These are phyloP conservation scores for Actenoides lindsayi DNA, from an alignment of 2,113 vertebrate genomes.

Conservation along the genomic window DNA sequence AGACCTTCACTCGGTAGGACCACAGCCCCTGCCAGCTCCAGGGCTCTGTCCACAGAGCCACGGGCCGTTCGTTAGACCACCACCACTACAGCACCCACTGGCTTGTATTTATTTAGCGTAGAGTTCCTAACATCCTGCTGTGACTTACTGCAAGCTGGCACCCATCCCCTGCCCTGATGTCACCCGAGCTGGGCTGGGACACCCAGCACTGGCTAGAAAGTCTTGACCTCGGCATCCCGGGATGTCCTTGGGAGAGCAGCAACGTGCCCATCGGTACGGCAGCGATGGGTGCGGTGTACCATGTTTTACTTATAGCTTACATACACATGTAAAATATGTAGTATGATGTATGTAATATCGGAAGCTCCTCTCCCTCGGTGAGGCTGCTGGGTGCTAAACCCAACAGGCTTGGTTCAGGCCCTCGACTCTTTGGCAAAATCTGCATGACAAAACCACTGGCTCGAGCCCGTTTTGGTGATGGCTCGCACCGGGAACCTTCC, in stretches of 20 bases:
- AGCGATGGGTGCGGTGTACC: neutral
- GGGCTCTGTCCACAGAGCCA: neutral
- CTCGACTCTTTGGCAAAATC: neutral
- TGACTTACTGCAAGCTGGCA: neutral
- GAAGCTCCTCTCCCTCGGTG: neutral
- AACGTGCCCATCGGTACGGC: neutral
- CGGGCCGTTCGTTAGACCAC: rapidly evolving
- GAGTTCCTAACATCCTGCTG: neutral
- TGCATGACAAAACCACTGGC: neutral
- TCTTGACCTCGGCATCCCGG: neutral
- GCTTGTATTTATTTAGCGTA: neutral
- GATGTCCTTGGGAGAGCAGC: neutral
- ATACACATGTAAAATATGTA: neutral
- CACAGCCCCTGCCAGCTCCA: neutral
- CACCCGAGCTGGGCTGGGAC: rapidly evolving
- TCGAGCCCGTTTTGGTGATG: neutral
- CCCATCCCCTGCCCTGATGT: neutral
- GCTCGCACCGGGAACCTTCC: neutral
- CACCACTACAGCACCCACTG: rapidly evolving
- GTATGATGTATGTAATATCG: too few species aligned
- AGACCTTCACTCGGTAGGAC: neutral
- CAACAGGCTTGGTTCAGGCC: neutral
- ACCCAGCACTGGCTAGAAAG: neutral
- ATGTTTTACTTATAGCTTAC: neutral
- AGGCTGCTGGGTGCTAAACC: neutral